Evolutionary conservation across 2,888 invertebrate species (phyloP), one percentile per base, ranked within the genome.

Genomic region (Yponomeuta cagnagella): DNA sequence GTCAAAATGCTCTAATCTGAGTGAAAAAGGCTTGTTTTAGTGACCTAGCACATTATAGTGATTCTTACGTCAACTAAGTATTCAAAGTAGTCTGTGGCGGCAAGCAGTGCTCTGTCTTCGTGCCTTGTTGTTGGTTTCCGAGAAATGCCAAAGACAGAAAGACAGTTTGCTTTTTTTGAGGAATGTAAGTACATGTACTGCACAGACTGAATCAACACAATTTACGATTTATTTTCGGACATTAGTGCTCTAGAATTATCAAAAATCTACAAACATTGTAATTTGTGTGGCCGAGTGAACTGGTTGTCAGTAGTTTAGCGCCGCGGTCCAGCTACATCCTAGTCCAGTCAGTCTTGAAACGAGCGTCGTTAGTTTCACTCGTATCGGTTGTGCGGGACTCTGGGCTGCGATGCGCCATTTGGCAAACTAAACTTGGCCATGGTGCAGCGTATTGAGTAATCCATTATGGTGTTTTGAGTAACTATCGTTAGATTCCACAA

Each of bases 51-150:
- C 23, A 63, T n/a, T 63, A 63, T 6, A 5, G 63, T 15, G 6
- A 63, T 63, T 15, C 23, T 58, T 15, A 6, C 23, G 15, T 23
- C 15, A 6, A 23, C 23, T 1, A 5, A n/a, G 63, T 15, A 4
- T 6, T n/a, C 15, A 15, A 58, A 15, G 0, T 15, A 58, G 12
- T 58, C 52, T 58, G 15, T 58, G 12, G 15, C 23, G 12, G 15
- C 23, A 23, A 1, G 23, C 15, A 15, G 12, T 12, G 52, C 12
- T 12, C 52, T 58, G 52, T 58, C 15, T 15, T 93, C 77, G 93
- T 93, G 71, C 94, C 94, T 72, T 82, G 83, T 23, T 95, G 95
- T 71, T 88, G 30, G 82, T 76, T n/a, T 89, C 81, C 23, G 87
- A 80, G 63, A 87, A 79, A 73, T 84, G 77, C n/a, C 52, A 58